Conservation (phyloP, 2,888 invertebrate genomes). For the Druceiella hillmani region DNA sequence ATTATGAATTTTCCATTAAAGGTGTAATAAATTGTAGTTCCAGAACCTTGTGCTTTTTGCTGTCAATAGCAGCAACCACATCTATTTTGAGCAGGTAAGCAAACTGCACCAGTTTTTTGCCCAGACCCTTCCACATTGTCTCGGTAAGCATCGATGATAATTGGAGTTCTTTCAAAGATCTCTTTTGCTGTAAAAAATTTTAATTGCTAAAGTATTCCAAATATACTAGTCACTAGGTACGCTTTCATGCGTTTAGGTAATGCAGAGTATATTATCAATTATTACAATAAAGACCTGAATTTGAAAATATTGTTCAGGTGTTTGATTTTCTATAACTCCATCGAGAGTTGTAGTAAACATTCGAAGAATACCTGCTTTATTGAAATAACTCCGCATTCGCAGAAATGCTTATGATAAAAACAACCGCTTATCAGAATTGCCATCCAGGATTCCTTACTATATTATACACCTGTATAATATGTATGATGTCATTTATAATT, state of each 20-base stretch:
- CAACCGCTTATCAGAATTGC: too few relatives aligned
- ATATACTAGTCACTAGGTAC: conserved; percentile 12
- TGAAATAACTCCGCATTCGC: too few relatives aligned
- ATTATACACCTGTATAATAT: too few relatives aligned
- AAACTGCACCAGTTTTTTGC: conserved; percentile 12
- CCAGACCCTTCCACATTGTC: conserved; percentile 16
- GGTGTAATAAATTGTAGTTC: too few relatives aligned
- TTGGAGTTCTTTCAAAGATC: conserved; percentile 18
- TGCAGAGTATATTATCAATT: conserved; percentile 17
- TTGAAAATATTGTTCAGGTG: conserved; percentile 14
- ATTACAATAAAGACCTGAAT: conserved; percentile 16
- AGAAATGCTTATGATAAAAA: too few relatives aligned
- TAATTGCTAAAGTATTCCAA: conserved; percentile 10
- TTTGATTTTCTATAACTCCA: too few relatives aligned
- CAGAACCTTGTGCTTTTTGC: too few relatives aligned
- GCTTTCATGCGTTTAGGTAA: conserved; percentile 15
- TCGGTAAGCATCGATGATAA: conserved; percentile 19
- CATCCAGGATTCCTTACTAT: too few relatives aligned
- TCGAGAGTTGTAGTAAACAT: too few relatives aligned
- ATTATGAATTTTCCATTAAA: neutral
- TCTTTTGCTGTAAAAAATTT: conserved; percentile 18
- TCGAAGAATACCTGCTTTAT: too few relatives aligned
- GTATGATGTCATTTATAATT: too few relatives aligned
- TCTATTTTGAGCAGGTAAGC: neutral
- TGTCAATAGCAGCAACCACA: neutral